Evolutionary conservation across 1,140 invertebrate species (phyloP).

Genomic region (Acromyrmex heyeri): DNA sequence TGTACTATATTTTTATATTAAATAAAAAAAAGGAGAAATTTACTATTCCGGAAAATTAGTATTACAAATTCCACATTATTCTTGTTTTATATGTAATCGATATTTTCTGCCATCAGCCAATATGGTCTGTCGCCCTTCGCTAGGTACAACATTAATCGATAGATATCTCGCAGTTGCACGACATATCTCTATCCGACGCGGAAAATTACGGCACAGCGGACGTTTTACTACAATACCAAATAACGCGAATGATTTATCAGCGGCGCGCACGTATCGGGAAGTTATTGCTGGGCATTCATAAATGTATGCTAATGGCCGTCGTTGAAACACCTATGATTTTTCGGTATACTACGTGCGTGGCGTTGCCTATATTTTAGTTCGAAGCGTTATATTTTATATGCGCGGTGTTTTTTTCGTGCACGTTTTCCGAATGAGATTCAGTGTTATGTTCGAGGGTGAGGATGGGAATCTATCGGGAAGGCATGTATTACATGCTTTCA

Average conservation of each 20-base stretch:
- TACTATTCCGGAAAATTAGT: constrained; percentile 13
- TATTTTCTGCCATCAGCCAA: constrained; percentile 1
- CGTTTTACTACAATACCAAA: constrained; percentile 64
- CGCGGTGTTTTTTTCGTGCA: constrained; percentile 31
- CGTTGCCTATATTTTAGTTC: constrained; percentile 47
- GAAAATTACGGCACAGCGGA: constrained; percentile 46
- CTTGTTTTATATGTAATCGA: constrained; percentile 33
- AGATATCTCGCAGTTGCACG: constrained; percentile 49
- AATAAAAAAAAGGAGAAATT: not conserved
- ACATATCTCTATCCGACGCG: constrained; percentile 47
- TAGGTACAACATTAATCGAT: constrained; percentile 54
- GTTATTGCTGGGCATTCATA: constrained; percentile 63
- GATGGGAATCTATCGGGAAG: not conserved
- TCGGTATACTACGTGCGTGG: constrained; percentile 6
- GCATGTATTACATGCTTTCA: not conserved
- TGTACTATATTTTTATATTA: not conserved
- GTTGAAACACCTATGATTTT: constrained; percentile 61
- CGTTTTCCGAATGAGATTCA: constrained; percentile 43
- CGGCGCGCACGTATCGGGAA: constrained; percentile 18
- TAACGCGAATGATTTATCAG: constrained; percentile 67
- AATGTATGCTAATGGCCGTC: constrained; percentile 70
- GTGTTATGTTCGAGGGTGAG: constrained; percentile 26
- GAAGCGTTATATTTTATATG: constrained; percentile 51
- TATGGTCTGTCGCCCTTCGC: constrained; percentile 10
- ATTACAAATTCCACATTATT: constrained; percentile 2